phyloP scores from a whole-genome alignment of 2,797 vertebrate species.

The Phrynocephalus vlangalii region DNA sequence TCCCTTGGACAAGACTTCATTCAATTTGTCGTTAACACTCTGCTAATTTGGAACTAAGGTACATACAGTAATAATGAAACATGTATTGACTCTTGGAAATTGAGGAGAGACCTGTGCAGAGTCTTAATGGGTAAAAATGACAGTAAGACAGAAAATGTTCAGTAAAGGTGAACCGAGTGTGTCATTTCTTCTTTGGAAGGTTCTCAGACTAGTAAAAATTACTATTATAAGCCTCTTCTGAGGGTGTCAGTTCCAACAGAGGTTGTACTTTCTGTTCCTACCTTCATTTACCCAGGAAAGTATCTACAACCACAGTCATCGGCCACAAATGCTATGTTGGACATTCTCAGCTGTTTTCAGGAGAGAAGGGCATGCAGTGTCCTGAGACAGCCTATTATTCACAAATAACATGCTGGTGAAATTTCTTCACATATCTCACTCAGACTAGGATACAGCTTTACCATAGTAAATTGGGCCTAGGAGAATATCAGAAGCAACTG shows the following conservation, averaged over 20 bases:
- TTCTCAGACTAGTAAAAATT: not conserved
- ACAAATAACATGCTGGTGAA: no score
- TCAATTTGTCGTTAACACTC: not conserved
- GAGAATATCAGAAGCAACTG: no score
- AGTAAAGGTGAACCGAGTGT: not conserved
- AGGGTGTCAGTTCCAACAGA: not conserved
- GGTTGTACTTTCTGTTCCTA: not conserved
- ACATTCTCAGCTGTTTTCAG: no score
- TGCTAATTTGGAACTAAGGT: not conserved
- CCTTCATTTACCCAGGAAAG: not conserved
- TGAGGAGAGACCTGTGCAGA: not conserved
- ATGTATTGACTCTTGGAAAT: not conserved
- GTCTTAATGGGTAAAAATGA: rapidly evolving
- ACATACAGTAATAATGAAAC: rapidly evolving
- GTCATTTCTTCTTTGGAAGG: not conserved
- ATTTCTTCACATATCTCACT: no score
- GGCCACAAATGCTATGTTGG: no score
- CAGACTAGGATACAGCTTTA: no score
- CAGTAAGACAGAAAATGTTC: not conserved
- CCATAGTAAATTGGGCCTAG: no score
- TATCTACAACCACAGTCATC: not conserved
- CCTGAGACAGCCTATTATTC: no score
- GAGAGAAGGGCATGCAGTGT: no score
- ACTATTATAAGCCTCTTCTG: not conserved
- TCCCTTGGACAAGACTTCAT: not conserved